Percentiles rank a stretch among this genome's conserved stretches.
These are phyloP conservation scores for Drosophila quadrilineata DNA, from an alignment of 1,140 invertebrate genomes.

Conservation along the genomic window DNA sequence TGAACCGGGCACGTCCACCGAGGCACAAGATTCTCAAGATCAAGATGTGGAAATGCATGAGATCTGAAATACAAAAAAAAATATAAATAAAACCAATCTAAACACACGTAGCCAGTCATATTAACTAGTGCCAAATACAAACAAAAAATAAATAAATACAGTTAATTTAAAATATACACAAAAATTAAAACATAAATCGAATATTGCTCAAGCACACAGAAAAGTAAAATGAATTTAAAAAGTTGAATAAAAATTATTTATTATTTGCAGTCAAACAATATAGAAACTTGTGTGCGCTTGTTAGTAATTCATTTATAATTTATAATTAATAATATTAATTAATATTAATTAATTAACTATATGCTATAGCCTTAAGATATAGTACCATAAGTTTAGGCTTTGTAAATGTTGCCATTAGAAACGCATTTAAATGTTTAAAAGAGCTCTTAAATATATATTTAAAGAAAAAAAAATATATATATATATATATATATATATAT, in stretches of 20 bases:
- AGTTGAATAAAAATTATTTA: background rate
- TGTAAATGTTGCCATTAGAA: slow-evolving; percentile 76
- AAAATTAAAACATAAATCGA: no score
- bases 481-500: slow-evolving; percentile 15
- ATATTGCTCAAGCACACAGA: slow-evolving; percentile 65
- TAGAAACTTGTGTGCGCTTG: no score
- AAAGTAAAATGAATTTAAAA: background rate
- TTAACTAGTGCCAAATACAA: slow-evolving; percentile 75
- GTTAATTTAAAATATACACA: no score
- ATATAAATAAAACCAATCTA: background rate
- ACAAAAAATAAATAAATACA: no score
- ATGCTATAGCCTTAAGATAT: no score
- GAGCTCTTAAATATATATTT: slow-evolving; percentile 13
- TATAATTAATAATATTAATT: slow-evolving; percentile 8
- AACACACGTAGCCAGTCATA: slow-evolving; percentile 52
- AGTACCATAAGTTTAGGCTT: slow-evolving; percentile 71
- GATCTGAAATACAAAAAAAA: slow-evolving; percentile 1
- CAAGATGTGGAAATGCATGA: slow-evolving; percentile 52
- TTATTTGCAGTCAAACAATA: slow-evolving; percentile 7
- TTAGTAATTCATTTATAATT: slow-evolving; percentile 38
- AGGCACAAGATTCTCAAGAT: slow-evolving; percentile 61
- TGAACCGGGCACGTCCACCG: slow-evolving; percentile 50
- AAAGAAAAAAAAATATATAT: slow-evolving; percentile 6
- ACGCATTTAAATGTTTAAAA: slow-evolving; percentile 57
- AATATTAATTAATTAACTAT: no score